Evolutionary conservation across 1,140 invertebrate genomes (phyloP), one percentile per base, ranked within the genome.

Genomic region (Phenacoccus solenopsis): DNA sequence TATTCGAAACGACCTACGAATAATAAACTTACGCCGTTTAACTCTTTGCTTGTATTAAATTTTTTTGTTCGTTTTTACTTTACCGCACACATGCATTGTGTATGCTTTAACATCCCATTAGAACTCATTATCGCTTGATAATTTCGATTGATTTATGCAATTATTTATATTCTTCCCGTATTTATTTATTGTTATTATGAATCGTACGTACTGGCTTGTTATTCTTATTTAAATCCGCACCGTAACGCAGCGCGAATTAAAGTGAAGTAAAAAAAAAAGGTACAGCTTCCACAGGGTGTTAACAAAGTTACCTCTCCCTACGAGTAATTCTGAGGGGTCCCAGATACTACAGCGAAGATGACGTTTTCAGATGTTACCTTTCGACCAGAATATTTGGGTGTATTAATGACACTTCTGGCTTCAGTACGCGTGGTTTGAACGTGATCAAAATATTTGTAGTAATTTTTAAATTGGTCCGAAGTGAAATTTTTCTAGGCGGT

Each of bases 151-250:
- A 49, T 49, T 49, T 49, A 49, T 49, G 38, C 38, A 49, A n/a
- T 49, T 49, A 49, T 49, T 49, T 49, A 49, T 49, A n/a, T n/a
- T 49, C 38, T 49, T 49, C 5, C 38, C 5, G 38, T 49, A 49
- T 49, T 49, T 49, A 49, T 49, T 49, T 49, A 49, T 49, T 49
- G 38, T 49, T 49, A 49, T 49, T 49, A 49, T n/a, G 38, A 49
- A 49, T 49, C 5, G 38, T 49, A 49, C 38, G 20, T 16, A 49
- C 38, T n/a, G 20, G 38, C 38, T 49, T 49, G 38, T 49, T 49
- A 49, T 49, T 49, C 38, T 49, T 49, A 49, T 49, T 49, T 49
- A 49, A 49, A 49, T 49, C 38, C 16, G 38, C 38, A 49, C 16
- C 3, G 38, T 49, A 49, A 49, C 38, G 38, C 38, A 10, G 38